Evolutionary conservation across 2,888 invertebrate species (phyloP), one percentile per base, ranked within the genome.

Genomic region (Diaphora mendica): DNA sequence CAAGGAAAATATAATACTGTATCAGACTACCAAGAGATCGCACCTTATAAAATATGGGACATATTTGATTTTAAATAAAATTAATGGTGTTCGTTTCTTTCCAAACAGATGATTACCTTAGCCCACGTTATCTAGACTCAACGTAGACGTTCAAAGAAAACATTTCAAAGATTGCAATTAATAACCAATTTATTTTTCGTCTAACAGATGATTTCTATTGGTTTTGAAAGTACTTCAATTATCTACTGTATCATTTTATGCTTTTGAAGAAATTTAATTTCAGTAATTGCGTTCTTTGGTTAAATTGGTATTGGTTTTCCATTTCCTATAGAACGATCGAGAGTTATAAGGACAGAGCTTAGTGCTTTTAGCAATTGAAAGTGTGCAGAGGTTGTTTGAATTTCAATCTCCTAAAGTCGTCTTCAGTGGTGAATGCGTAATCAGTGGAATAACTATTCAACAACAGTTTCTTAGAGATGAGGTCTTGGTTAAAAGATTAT

Each of bases 341-440:
- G 72, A 79, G 78, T 80, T 82, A 82, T 82, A 80, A 84, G 30
- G 77, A 77, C 71, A 71, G 78, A 75, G 75, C 74, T 80, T 75
- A 82, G 81, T 77, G 82, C 78, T 82, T 84, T 85, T 80, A 79
- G 78, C 86, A 81, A 86, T 83, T 83, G 87, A 79, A 85, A 83
- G 78, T 79, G 80, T 77, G 82, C 78, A 82, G 84, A 84, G 82
- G 79, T 82, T 85, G 85, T 85, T 88, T 88, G 86, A 88, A 87
- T 88, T 87, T 85, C 85, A 88, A 88, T 88, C 81, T 84, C 78
- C 79, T 80, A 82, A 85, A 86, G 81, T 78, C 74, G 80, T 77
- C 75, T 81, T 82, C 79, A 79, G 79, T 77, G 77, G 79, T 82
- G 82, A 89, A 87, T 85, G 79, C 83, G 79, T 81, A 85, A 83